phyloP scores from a whole-genome alignment of 1,140 invertebrate genomes.

The Drosophila teissieri region DNA sequence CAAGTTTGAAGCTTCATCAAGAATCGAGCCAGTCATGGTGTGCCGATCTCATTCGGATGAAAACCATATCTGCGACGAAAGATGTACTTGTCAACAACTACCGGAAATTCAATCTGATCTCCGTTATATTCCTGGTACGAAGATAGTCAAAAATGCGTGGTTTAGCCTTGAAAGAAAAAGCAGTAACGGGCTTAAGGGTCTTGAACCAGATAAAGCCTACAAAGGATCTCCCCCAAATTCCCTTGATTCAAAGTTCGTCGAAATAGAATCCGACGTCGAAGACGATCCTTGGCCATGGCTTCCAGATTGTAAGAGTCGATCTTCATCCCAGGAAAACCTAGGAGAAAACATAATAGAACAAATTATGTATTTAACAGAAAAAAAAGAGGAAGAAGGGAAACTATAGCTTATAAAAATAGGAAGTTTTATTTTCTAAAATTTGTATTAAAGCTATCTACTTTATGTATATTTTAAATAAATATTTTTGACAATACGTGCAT shows the following conservation, averaged over 20 bases:
- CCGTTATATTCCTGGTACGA: not conserved
- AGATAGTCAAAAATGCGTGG: not conserved
- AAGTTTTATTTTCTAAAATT: not conserved
- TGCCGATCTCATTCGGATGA: not conserved
- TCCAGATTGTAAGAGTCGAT: not conserved
- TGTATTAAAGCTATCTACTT: not conserved
- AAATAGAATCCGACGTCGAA: not conserved
- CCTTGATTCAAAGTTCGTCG: not conserved
- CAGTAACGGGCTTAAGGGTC: accelerated
- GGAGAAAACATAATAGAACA: not conserved
- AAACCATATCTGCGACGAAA: not conserved
- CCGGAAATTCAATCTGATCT: not conserved
- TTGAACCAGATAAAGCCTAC: not conserved
- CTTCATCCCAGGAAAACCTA: not conserved
- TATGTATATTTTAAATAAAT: constrained; percentile 6
- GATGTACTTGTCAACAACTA: no score
- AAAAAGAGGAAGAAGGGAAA: no score
- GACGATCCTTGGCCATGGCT: not conserved
- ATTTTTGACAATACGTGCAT: not conserved
- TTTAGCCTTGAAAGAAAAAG: constrained; percentile 11
- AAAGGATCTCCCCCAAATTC: not conserved
- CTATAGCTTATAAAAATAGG: not conserved
- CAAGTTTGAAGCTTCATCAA: not conserved
- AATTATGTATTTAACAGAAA: no score
- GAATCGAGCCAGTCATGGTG: not conserved